Conservation (phyloP, 1,140 invertebrate species). For the Bicyclus anynana region DNA sequence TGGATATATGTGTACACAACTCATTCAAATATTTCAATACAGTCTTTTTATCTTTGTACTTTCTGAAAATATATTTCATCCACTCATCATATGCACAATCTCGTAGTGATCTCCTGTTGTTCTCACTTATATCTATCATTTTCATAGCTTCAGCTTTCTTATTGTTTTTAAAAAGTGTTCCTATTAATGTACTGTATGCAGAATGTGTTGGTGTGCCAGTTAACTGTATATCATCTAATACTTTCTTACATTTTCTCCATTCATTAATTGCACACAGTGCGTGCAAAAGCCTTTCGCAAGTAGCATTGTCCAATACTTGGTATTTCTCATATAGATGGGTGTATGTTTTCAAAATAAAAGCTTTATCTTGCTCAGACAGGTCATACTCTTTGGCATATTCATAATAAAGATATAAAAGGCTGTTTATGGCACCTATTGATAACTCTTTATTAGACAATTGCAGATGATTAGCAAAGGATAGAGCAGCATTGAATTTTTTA, state of each 20-base stretch:
- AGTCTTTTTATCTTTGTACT: constrained; percentile 60
- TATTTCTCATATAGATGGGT: constrained; percentile 76
- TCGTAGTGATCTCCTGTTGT: constrained; percentile 32
- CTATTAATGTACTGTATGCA: constrained; percentile 71
- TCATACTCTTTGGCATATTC: constrained; percentile 42
- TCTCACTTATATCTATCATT: constrained; percentile 70
- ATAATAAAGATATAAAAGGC: constrained; percentile 77
- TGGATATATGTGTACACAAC: constrained; percentile 67
- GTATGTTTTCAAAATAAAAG: constrained; percentile 78
- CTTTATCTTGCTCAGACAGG: constrained; percentile 70
- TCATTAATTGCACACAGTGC: constrained; percentile 80
- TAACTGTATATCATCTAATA: constrained; percentile 79
- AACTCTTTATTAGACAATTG: constrained; percentile 62
- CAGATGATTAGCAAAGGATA: constrained; percentile 79
- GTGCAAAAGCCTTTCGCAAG: constrained; percentile 78
- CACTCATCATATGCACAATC: constrained; percentile 58
- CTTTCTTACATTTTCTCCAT: constrained; percentile 79
- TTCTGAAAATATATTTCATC: constrained; percentile 67
- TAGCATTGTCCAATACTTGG: constrained; percentile 77
- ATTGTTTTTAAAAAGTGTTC: constrained; percentile 77
- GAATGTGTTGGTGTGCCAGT: constrained; percentile 43
- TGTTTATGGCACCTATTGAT: constrained; percentile 76
- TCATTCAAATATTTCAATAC: constrained; percentile 67
- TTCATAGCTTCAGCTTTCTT: constrained; percentile 77
- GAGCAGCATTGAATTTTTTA: constrained; percentile 70